These are phyloP conservation scores for Drosophila longiperda DNA, from an alignment of 2,888 invertebrate species.

Conservation along the genomic window DNA sequence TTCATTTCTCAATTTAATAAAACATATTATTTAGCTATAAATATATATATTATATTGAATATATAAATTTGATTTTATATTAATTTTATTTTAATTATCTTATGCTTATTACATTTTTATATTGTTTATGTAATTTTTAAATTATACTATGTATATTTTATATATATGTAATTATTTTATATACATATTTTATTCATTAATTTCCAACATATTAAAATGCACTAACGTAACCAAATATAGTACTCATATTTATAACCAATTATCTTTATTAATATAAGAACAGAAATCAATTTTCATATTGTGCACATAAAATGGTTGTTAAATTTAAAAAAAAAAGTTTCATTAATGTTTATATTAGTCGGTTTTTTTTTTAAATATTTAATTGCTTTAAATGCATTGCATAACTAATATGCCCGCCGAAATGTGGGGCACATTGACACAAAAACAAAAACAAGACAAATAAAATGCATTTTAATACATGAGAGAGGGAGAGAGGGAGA, in stretches of 20 bases:
- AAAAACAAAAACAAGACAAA: conserved; percentile 22
- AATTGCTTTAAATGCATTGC: conserved; percentile 10
- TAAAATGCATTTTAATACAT: conserved; percentile 26
- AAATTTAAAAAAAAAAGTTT: neutral
- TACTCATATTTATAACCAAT: neutral
- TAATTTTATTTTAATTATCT: neutral
- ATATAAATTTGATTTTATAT: neutral
- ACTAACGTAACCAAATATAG: neutral
- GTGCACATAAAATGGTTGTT: neutral
- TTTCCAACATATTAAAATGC: neutral
- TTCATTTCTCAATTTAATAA: neutral
- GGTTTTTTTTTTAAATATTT: neutral
- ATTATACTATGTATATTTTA: neutral
- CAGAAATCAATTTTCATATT: neutral
- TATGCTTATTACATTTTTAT: neutral
- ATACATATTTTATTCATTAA: neutral
- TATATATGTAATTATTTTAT: neutral
- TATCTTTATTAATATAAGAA: neutral
- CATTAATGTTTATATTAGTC: neutral
- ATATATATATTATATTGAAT: neutral
- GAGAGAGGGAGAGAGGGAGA: conserved; percentile 5
- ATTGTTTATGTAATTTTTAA: neutral
- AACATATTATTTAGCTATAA: neutral
- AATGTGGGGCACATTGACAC: neutral
- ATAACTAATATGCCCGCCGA: conserved; percentile 39